Percentiles rank a stretch among this genome's conserved stretches.
These are phyloP conservation scores for Centruroides vittatus DNA, from an alignment of 1,140 invertebrate genomes.

Conservation along the genomic window DNA sequence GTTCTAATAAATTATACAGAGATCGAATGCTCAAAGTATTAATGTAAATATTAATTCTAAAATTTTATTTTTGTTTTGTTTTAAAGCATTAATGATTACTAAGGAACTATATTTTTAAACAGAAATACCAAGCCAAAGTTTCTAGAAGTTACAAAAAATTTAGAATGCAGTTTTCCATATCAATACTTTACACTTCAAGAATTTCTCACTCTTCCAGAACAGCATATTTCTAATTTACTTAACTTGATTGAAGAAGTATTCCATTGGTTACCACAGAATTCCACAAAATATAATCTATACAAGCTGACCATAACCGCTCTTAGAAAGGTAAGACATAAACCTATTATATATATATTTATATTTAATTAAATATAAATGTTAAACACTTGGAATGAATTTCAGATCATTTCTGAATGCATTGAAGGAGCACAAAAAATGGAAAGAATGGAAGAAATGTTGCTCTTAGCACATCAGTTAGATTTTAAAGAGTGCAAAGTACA, in stretches of 20 bases:
- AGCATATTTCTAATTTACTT: background rate
- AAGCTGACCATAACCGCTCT: background rate
- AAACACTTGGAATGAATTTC: background rate
- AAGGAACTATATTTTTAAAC: background rate
- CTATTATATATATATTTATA: background rate
- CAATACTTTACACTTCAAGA: too few relatives aligned
- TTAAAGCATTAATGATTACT: slow-evolving; percentile 34
- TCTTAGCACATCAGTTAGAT: slow-evolving; percentile 46
- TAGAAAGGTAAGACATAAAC: background rate
- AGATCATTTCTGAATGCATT: slow-evolving; percentile 81
- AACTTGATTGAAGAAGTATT: background rate
- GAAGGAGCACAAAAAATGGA: slow-evolving; percentile 78
- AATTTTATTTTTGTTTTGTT: background rate
- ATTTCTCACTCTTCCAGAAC: background rate
- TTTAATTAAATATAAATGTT: background rate
- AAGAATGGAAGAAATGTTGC: slow-evolving; percentile 63
- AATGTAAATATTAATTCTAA: slow-evolving; percentile 1
- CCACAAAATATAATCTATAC: background rate
- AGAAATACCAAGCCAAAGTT: too few relatives aligned
- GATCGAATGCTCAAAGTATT: slow-evolving; percentile 63
- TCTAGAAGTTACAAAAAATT: too few relatives aligned
- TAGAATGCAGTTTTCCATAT: too few relatives aligned
- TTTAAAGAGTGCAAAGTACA: slow-evolving; percentile 36
- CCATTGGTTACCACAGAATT: background rate
- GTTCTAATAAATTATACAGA: slow-evolving; percentile 79